Percentiles rank a stretch among this genome's conserved stretches.
Evolutionary conservation across 1,140 invertebrate genomes (phyloP).

Genomic region (Luehdorfia chinensis): DNA sequence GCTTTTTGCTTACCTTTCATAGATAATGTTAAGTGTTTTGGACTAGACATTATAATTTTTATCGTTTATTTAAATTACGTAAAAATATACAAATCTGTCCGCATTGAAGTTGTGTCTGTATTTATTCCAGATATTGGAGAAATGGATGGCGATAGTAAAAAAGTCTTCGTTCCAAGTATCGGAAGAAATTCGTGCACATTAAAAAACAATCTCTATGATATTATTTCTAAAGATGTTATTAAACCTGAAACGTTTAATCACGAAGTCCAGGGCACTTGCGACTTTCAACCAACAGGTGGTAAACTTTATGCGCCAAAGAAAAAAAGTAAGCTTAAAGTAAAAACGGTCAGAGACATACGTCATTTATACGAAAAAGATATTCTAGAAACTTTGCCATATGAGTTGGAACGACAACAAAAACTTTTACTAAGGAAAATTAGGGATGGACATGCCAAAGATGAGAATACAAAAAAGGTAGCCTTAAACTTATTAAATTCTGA

Average conservation of each 20-base stretch:
- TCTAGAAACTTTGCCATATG: slow-evolving; percentile 35
- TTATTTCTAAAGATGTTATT: slow-evolving; percentile 39
- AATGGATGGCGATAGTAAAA: slow-evolving; percentile 38
- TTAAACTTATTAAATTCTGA: slow-evolving; percentile 44
- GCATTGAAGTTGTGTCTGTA: neutral
- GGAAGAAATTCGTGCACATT: slow-evolving; percentile 31
- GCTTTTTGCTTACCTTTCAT: too few relatives aligned
- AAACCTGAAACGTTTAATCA: slow-evolving; percentile 25
- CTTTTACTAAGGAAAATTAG: slow-evolving; percentile 58
- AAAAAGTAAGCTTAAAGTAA: slow-evolving; percentile 53
- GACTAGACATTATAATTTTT: too few relatives aligned
- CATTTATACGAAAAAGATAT: slow-evolving; percentile 49
- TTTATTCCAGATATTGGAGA: slow-evolving; percentile 8
- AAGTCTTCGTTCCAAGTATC: slow-evolving; percentile 52
- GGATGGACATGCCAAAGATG: slow-evolving; percentile 39
- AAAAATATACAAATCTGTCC: too few relatives aligned
- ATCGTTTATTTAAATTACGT: too few relatives aligned
- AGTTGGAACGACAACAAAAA: slow-evolving; percentile 54
- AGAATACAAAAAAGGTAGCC: slow-evolving; percentile 45
- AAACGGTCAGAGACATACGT: slow-evolving; percentile 56
- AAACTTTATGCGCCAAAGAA: slow-evolving; percentile 59
- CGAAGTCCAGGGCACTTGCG: slow-evolving; percentile 24
- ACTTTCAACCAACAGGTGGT: slow-evolving; percentile 46
- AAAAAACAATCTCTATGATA: slow-evolving; percentile 49
- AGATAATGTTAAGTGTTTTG: too few relatives aligned